phyloP scores from a whole-genome alignment of 2,113 vertebrate genomes.

The Microcebus ravelobensis region DNA sequence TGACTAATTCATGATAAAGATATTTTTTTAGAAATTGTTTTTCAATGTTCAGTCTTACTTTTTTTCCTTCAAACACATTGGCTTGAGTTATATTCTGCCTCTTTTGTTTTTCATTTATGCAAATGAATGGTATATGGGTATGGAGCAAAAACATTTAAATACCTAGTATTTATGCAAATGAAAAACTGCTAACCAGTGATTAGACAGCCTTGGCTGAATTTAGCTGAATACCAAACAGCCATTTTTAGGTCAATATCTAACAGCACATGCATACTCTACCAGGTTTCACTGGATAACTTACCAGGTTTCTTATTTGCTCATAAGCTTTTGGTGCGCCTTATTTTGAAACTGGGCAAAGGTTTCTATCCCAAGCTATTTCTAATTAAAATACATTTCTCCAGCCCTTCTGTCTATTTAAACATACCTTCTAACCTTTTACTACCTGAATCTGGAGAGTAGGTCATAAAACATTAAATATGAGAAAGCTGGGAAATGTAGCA shows the following conservation, averaged over 20 bases:
- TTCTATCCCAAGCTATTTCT: constrained; percentile 55
- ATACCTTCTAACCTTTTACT: constrained; percentile 78
- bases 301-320: constrained; percentile 35
- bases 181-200: constrained; percentile 45
- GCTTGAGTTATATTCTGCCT: neutral
- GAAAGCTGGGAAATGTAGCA: constrained; percentile 83
- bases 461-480: constrained; percentile 82
- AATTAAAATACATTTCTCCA: constrained; percentile 77
- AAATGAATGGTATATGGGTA: neutral
- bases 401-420: constrained; percentile 57
- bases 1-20: neutral
- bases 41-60: neutral
- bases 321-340: constrained; percentile 40
- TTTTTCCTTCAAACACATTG: constrained; percentile 22
- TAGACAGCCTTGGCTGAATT: neutral
- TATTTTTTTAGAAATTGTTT: neutral
- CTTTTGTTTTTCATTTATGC: neutral
- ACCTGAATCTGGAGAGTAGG: constrained; percentile 80
- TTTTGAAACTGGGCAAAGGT: constrained; percentile 44
- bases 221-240: constrained; percentile 11
- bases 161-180: neutral
- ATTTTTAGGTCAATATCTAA: neutral
- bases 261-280: neutral
- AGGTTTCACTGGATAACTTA: neutral
- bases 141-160: neutral